A percentile compares a stretch with the other conserved stretches of the same genome.
These are phyloP conservation scores for Itoplectis maculator DNA, from an alignment of 2,888 invertebrate species.

Conservation along the genomic window DNA sequence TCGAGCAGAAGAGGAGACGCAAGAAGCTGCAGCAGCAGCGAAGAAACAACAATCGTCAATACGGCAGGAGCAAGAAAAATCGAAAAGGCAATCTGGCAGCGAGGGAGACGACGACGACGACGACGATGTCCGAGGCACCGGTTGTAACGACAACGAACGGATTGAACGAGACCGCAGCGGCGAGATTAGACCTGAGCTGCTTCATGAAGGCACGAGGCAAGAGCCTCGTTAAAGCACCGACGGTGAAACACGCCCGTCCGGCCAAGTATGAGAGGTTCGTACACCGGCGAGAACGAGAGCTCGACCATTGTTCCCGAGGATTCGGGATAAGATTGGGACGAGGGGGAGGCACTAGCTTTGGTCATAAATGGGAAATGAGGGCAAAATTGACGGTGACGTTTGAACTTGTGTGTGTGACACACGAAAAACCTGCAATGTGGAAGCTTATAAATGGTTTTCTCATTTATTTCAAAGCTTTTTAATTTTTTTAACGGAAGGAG, in stretches of 20 bases:
- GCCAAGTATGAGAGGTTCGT: constrained; percentile 78
- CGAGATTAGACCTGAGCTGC: constrained; percentile 78
- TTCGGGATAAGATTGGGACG: constrained; percentile 2
- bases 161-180: constrained; percentile 78
- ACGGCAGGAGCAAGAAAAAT: constrained; percentile 64
- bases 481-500: too few species aligned
- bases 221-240: constrained; percentile 78
- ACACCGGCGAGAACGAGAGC: not conserved
- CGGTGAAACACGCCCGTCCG: constrained; percentile 75
- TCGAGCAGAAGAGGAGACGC: constrained; percentile 73
- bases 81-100: constrained; percentile 57
- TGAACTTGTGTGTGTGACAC: too few species aligned
- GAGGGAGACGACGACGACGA: constrained; percentile 69
- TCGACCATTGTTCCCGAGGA: constrained; percentile 37
- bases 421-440: too few species aligned
- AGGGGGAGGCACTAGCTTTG: too few species aligned
- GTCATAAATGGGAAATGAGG: too few species aligned
- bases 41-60: constrained; percentile 72
- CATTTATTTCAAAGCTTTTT: not conserved
- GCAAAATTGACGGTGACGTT: too few species aligned
- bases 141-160: constrained; percentile 63
- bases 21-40: constrained; percentile 74
- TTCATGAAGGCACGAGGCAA: constrained; percentile 74
- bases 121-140: constrained; percentile 68
- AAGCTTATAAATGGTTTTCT: not conserved